Evolutionary conservation across 2,113 vertebrate species (phyloP), one percentile per base, ranked within the genome.

Genomic region (Perca fluviatilis): DNA sequence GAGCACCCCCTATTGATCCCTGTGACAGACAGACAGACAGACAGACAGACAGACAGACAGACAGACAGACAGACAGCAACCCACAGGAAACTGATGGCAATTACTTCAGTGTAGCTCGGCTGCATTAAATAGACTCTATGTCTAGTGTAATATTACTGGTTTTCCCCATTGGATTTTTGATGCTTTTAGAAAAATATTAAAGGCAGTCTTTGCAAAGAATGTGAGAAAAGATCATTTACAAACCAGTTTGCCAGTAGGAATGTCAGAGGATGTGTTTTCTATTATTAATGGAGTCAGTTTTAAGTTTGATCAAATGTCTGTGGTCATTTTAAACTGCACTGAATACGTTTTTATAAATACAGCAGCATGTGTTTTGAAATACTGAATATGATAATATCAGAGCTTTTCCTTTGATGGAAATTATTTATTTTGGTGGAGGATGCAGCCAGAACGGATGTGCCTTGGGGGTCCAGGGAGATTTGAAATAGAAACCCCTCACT

Each of bases 1-100:
- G 80, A 89, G 85, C 91, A 84, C 83, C 96, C 96, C 96, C 97
- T 97, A 96, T 95, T 95, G 96, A 91, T 87, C 66, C 11, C 40
- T 76, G 77, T 58, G 87, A 2, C 27, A 27, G 27, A 27, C 27
- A 27, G n/a, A 68, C 89, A 18, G 69, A 71, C 50, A 13, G 61
- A 40, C 54, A 74, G 57, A 58, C 50, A 69, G 86, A 68, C 53
- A 74, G 71, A 58, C 50, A 69, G 61, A 56, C 54, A 74, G 71
- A 58, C 50, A 69, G 61, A 56, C 50, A 43, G 57, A 79, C 60
- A 49, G 53, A 62, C 51, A 56, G 68, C 86, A 90, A 77, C 74
- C 87, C 65, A 77, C 70, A 83, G 49, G 53, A 61, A 67, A 66
- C 86, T 85, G 75, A 84, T 46, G 46, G 64, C 77, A 43, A 7